Percentiles rank a stretch among this genome's conserved stretches.
These are phyloP conservation scores for Nothocercus julius DNA, from an alignment of 2,113 vertebrate species.

Conservation along the genomic window DNA sequence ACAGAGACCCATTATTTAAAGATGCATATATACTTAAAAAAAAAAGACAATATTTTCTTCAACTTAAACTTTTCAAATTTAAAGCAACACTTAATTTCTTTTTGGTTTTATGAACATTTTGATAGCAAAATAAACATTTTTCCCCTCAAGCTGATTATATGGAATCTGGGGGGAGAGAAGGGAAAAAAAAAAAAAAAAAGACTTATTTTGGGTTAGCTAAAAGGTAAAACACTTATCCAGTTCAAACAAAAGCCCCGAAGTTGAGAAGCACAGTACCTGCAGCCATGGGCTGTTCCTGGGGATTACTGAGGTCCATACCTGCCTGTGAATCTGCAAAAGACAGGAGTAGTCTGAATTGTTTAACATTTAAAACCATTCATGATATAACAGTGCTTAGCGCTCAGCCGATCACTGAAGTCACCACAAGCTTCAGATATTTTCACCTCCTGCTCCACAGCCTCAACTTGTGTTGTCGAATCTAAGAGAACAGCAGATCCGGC, in stretches of 20 bases:
- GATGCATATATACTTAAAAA: neutral
- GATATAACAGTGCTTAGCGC: neutral
- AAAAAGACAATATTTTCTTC: neutral
- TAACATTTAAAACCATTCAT: neutral
- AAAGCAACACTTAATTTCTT: neutral
- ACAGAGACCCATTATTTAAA: no score
- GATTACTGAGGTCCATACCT: slow-evolving; percentile 71
- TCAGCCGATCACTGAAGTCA: neutral
- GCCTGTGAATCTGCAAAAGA: slow-evolving; percentile 73
- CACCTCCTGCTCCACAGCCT: neutral
- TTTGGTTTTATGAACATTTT: neutral
- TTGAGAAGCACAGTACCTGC: slow-evolving; percentile 68
- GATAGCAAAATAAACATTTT: neutral
- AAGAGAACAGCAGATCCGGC: neutral
- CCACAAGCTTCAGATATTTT: neutral
- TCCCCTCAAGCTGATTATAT: neutral
- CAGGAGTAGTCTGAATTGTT: neutral
- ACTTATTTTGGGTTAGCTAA: neutral
- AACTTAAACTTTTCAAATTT: neutral
- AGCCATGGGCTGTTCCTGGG: slow-evolving; percentile 69
- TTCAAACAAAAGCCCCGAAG: neutral
- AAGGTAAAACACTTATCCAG: neutral
- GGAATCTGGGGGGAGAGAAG: no score
- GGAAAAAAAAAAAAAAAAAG: neutral
- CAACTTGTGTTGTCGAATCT: rapidly evolving